These are phyloP conservation scores for Cenopis cana DNA, from an alignment of 2,888 invertebrate genomes.

Conservation along the genomic window DNA sequence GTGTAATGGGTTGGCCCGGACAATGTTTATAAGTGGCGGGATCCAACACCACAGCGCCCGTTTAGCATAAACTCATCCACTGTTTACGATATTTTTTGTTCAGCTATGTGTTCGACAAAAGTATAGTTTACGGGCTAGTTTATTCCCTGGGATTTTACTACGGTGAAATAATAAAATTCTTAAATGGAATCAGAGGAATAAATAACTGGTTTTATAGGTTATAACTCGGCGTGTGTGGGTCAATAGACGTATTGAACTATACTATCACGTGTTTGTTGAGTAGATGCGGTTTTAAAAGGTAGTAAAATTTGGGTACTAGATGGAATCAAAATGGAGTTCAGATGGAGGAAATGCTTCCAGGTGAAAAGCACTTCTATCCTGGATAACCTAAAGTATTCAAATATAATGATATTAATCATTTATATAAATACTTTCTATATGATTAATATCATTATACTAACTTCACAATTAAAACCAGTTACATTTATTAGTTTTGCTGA, in stretches of 20 bases:
- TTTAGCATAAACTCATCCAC: conserved; percentile 71
- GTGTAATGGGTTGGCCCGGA: conserved; percentile 47
- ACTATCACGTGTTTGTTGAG: background rate
- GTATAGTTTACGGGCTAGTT: conserved; percentile 38
- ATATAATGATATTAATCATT: too few species aligned
- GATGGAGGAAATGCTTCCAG: too few species aligned
- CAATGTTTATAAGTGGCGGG: conserved; percentile 69
- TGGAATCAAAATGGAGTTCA: background rate
- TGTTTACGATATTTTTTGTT: conserved; percentile 49
- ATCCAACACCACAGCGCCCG: conserved; percentile 61
- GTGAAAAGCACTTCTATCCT: too few species aligned
- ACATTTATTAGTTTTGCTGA: too few species aligned
- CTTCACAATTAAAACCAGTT: too few species aligned
- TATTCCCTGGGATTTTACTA: conserved; percentile 22
- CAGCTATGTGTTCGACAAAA: conserved; percentile 50
- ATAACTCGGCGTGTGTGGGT: background rate
- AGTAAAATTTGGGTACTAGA: background rate
- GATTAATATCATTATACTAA: too few species aligned
- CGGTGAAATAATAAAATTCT: conserved; percentile 24
- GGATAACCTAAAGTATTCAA: too few species aligned
- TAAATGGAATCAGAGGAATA: conserved; percentile 16
- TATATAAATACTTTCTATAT: too few species aligned
- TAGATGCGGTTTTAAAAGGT: background rate
- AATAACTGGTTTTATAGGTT: conserved; percentile 10
- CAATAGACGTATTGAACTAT: background rate